Evolutionary conservation across 2,113 vertebrate genomes (phyloP), one percentile per base, ranked within the genome.

Genomic region (Xiphophorus maculatus): DNA sequence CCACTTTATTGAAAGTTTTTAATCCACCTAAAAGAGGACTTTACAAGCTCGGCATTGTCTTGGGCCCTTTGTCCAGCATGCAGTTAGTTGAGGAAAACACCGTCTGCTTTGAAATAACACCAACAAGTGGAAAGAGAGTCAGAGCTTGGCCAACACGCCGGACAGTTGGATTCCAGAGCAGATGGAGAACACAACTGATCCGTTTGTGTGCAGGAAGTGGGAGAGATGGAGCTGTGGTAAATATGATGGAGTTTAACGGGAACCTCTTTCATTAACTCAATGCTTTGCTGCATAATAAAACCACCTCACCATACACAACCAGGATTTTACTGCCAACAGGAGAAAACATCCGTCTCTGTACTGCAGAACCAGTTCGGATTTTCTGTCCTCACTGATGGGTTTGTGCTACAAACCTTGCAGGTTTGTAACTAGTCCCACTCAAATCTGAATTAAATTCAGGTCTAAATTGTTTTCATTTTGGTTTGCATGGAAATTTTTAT

Each of bases 161-260:
- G 82, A 35, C 76, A 73, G 81, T 90, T 80, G 84, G 88, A 91
- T 79, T 81, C 67, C 76, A 15, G 65, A 82, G 74, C 82, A 89
- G 84, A 85, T 84, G 84, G 88, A 77, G 80, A 81, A 82, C 80
- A 80, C 27, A 13, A 61, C 74, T 11, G 74, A 86, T 87, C 83
- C 83, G 75, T 87, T 84, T 83, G 80, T 85, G 82, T 71, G 82
- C 7, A 66, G 77, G 81, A 87, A 79, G 74, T 74, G 58, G 44
- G 66, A 82, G 70, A 25, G 63, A 81, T 68, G 44, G 79, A 80
- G 83, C 74, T 68, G 44, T 64, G 79, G 77, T 78, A 74, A 82
- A 87, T 82, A 83, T n/a, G 87, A 84, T 86, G 75, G 84, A 82
- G 83, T 89, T 86, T 81, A 86, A 82, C 74, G 82, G 83, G 85